phyloP scores from a whole-genome alignment of 2,888 invertebrate species.

The Ectemnius continuus region DNA sequence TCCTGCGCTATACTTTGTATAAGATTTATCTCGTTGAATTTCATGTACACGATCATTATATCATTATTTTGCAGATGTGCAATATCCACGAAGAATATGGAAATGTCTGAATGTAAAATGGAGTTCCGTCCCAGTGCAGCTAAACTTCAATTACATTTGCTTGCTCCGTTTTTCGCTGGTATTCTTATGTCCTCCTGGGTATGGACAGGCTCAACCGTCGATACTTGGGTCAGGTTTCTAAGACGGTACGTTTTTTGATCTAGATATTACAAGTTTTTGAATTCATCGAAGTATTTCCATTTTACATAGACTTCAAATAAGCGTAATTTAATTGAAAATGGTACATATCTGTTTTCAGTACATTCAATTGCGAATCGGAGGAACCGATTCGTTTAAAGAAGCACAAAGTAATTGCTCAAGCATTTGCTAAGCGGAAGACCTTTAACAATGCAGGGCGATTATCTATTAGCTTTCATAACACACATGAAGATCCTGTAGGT shows the following conservation, averaged over 20 bases:
- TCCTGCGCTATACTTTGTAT: neutral
- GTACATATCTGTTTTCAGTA: conserved; percentile 78
- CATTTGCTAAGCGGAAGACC: conserved; percentile 92
- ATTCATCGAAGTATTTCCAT: conserved; percentile 13
- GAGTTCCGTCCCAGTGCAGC: conserved; percentile 89
- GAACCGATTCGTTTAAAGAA: conserved; percentile 88
- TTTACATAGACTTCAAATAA: neutral
- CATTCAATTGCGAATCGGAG: conserved; percentile 84
- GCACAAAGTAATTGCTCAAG: conserved; percentile 94
- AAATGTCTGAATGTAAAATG: conserved; percentile 82
- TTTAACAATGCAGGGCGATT: conserved; percentile 90
- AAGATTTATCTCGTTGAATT: neutral
- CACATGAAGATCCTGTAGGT: conserved; percentile 94
- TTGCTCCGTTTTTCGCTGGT: conserved; percentile 91
- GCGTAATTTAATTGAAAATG: neutral
- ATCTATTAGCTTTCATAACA: conserved; percentile 92
- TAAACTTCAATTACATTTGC: conserved; percentile 88
- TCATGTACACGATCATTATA: neutral
- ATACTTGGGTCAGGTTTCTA: conserved; percentile 92
- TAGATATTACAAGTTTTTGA: neutral
- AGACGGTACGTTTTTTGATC: conserved; percentile 82
- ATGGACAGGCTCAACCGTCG: conserved; percentile 91
- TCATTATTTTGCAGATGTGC: conserved; percentile 75
- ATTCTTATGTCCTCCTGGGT: conserved; percentile 96
- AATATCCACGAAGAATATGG: conserved; percentile 72